Base-by-base conservation (phyloP, 2,888 invertebrate genomes). In the Taphrorychus bicolor region DNA sequence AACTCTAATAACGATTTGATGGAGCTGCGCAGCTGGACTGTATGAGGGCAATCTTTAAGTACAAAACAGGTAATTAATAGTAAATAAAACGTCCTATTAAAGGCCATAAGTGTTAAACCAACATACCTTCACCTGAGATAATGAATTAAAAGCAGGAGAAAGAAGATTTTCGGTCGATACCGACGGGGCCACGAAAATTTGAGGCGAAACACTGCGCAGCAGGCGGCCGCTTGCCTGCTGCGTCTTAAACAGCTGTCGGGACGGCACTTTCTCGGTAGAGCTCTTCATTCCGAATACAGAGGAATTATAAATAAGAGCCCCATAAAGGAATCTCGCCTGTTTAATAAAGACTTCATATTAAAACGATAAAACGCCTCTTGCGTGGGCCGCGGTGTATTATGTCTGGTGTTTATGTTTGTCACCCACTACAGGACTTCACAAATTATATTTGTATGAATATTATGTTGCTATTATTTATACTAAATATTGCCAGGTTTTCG, bases 281-380 rank as follows among this genome's bases (percentile, higher is more conserved):
- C 79, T 81, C 81, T 81, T 81, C 80, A 81, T 81, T 60, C 80
- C 78, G 78, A 72, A 78, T 73, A 77, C 77, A 76, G 77, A 73
- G 74, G 77, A 79, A 78, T 78, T 79, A 79, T 79, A 79, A 78
- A 79, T 78, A 78, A 77, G 77, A 76, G 74, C 76, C 76, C 75
- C 76, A 78, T 77, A 77, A 78, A 76, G 75, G 73, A 60, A 66
- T 59, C 57, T 61, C 57, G 42, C 18, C 52, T 16, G 40, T 66
- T 66, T 61, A 66, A 61, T 66, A 66, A 66, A 61, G 66, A 66
- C 61, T 61, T 66, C 61, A 66, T 66, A 66, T 61, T 66, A 66
- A 66, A 66, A 61, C 57, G 61, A 66, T 66, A 66, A 66, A 66
- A 57, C 51, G 66, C 49, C 52, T 49, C 49, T n/a, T 24, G 57